A percentile compares a stretch with the other conserved stretches of the same genome.
phyloP scores from a whole-genome alignment of 2,113 vertebrate genomes.

The Sterna hirundo region DNA sequence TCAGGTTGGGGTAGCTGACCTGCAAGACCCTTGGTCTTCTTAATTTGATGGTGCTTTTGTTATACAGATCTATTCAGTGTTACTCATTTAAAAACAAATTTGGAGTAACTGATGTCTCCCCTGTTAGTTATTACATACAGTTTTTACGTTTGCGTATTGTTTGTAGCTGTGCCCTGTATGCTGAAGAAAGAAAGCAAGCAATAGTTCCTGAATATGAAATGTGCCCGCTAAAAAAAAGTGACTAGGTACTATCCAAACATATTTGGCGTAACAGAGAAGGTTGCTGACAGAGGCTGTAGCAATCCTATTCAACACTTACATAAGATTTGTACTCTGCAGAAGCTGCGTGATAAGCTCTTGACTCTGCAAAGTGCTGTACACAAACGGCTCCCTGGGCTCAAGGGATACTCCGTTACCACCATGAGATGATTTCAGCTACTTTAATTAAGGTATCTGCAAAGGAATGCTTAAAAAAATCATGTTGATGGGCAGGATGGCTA shows the following conservation, averaged over 20 bases:
- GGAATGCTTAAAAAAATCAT: not conserved
- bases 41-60: not conserved
- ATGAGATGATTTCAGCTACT: not conserved
- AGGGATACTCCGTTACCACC: not conserved
- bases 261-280: not conserved
- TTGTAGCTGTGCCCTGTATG: not conserved
- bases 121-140: not conserved
- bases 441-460: not conserved
- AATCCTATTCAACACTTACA: not conserved
- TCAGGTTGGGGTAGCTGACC: not conserved
- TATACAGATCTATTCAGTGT: not conserved
- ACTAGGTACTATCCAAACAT: not conserved
- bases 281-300: not conserved
- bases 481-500: not conserved
- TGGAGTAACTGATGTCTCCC: not conserved
- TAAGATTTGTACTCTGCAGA: not conserved
- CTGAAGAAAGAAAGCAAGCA: not conserved
- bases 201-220: not conserved
- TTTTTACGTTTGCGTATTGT: not conserved
- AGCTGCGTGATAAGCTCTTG: not conserved
- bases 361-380: not conserved
- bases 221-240: not conserved
- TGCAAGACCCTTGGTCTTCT: not conserved
- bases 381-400: not conserved
- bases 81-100: not conserved